Percentiles rank a stretch among this genome's conserved stretches.
These are phyloP conservation scores for Anagyrus pseudococci DNA, from an alignment of 2,888 invertebrate species.

Conservation along the genomic window DNA sequence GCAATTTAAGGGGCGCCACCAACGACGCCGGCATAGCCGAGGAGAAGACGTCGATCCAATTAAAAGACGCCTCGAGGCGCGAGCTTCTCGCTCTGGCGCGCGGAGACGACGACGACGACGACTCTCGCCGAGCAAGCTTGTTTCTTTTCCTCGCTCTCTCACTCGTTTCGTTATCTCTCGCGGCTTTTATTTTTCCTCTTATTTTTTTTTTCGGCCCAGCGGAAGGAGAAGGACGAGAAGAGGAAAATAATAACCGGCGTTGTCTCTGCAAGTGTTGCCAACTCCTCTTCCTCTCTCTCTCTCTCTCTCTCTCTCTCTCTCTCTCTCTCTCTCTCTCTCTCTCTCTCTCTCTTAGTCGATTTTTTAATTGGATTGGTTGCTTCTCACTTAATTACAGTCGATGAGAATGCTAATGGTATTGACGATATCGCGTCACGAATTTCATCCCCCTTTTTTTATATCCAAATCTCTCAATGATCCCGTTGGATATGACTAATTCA, in stretches of 20 bases:
- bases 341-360: background rate
- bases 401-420: conserved; percentile 2
- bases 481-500: no score
- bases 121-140: background rate
- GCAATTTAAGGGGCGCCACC: conserved; percentile 50
- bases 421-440: background rate
- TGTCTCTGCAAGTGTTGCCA: conserved; percentile 9
- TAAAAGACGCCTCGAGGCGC: conserved; percentile 45
- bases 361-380: conserved; percentile 24
- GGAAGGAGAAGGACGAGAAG: background rate
- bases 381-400: background rate
- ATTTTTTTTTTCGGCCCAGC: background rate
- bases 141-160: background rate
- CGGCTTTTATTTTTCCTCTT: background rate
- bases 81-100: background rate
- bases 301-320: no score
- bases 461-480: no score
- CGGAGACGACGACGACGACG: no score
- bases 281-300: no score
- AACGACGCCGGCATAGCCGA: conserved; percentile 29
- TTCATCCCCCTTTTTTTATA: no score
- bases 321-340: background rate
- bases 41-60: conserved; percentile 47
- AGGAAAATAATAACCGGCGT: conserved; percentile 21
- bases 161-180: background rate